A percentile compares a stretch with the other conserved stretches of the same genome.
Conservation (phyloP, 2,888 invertebrate species). For the Pinctada fucata region DNA sequence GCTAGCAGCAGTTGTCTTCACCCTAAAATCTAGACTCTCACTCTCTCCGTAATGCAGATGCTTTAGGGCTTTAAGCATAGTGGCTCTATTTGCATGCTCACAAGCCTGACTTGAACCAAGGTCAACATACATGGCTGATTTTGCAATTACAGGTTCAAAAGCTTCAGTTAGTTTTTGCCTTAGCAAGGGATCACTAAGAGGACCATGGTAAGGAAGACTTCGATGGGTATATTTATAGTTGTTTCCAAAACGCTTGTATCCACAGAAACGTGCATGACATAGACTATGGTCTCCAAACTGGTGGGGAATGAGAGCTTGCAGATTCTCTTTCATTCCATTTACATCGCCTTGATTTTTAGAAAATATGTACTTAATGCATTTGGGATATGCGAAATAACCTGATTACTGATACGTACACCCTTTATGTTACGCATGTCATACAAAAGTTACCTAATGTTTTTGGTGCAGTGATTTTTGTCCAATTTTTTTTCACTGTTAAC, state of each 20-base stretch:
- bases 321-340: constrained; percentile 31
- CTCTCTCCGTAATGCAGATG: constrained; percentile 38
- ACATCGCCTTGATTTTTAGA: constrained; percentile 36
- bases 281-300: constrained; percentile 42
- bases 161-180: background rate
- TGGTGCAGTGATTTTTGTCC: constrained; percentile 34
- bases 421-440: constrained; percentile 23
- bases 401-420: constrained; percentile 26
- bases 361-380: constrained; percentile 39
- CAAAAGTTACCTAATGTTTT: constrained; percentile 26
- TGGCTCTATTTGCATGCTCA: constrained; percentile 37
- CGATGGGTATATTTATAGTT: constrained; percentile 29
- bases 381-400: constrained; percentile 33
- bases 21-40: background rate
- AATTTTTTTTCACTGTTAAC: constrained; percentile 24
- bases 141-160: constrained; percentile 17
- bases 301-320: constrained; percentile 39
- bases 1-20: constrained; percentile 30
- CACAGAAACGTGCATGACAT: constrained; percentile 40
- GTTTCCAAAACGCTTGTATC: constrained; percentile 27
- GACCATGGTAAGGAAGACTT: constrained; percentile 38
- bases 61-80: constrained; percentile 32
- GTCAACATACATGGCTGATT: constrained; percentile 25
- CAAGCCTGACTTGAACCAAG: constrained; percentile 39
- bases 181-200: constrained; percentile 23